Base-by-base conservation (phyloP, 2,888 invertebrate species). In the Diarsia mendica region DNA sequence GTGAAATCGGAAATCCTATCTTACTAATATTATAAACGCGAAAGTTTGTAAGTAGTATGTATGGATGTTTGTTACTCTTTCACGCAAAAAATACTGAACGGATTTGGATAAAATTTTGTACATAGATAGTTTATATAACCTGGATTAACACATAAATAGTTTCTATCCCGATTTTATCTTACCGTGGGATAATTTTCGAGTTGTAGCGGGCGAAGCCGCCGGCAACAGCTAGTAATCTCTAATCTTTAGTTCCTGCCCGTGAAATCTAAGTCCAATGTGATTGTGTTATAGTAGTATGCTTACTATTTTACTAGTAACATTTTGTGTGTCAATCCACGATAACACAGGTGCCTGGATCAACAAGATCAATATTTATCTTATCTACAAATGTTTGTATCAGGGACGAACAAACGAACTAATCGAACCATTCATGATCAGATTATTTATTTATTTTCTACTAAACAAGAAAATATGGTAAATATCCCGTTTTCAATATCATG, bases 321-420 rank as follows among this genome's bases (percentile, higher is more conserved):
- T 74, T 75, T 77, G 61, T 74, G 48, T 79, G 75, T 75, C 64
- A 74, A 74, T 79, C 53, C 28, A 64, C 55, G 80, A 81, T 81
- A 79, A 66, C 20, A 20, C 11, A 44, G 51, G 67, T 73, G 72
- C n/a, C 69, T 77, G 71, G 78, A 86, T 86, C 83, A 84, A 75
- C 65, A 76, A 80, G 81, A 82, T 79, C 78, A 83, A 80, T 67
- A 15, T 48, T 65, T 74, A 72, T 82, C 68, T 84, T 79, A 84
- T 82, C 84, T 67, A 39, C 15, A 46, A 75, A 64, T 68, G 49
- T 69, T 81, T 66, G 64, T 75, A 79, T 75, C 55, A 75, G 61
- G 82, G 63, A 64, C 79, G 64, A 61, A 51, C 60, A 39, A 39
- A 39, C 39, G 39, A 39, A 39, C 8, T 76, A 61, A 69, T 83